phyloP scores from a whole-genome alignment of 1,140 invertebrate genomes.

The Pantala flavescens region DNA sequence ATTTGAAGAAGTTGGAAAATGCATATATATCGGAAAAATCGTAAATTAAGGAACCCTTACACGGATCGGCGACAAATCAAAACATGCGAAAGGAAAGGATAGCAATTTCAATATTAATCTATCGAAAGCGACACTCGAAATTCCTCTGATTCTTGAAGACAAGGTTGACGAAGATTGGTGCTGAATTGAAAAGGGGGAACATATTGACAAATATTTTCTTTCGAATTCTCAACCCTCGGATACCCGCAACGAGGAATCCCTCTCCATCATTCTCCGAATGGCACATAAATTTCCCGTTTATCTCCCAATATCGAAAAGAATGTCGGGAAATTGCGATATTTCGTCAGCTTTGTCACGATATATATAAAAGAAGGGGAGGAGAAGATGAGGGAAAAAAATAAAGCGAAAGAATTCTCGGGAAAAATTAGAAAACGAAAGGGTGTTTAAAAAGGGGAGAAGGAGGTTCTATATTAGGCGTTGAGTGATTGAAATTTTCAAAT shows the following conservation, averaged over 20 bases:
- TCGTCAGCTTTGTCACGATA: slow-evolving; percentile 1
- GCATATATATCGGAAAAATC: no score
- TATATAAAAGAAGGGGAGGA: not conserved
- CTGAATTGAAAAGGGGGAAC: not conserved
- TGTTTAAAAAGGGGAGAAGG: no score
- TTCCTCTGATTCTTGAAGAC: not conserved
- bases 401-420: not conserved
- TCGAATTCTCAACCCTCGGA: not conserved
- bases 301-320: slow-evolving; percentile 9
- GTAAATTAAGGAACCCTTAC: no score
- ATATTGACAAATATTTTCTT: slow-evolving; percentile 11
- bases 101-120: no score
- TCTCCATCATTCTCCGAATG: not conserved
- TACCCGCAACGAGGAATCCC: not conserved
- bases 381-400: not conserved
- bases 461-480: no score
- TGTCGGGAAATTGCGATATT: not conserved
- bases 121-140: no score
- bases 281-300: slow-evolving; percentile 7
- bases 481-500: no score
- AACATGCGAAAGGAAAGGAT: no score
- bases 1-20: no score
- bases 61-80: no score
- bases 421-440: not conserved
- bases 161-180: not conserved